Evolutionary conservation across 2,888 invertebrate genomes (phyloP).

Genomic region (Tetranychus piercei): DNA sequence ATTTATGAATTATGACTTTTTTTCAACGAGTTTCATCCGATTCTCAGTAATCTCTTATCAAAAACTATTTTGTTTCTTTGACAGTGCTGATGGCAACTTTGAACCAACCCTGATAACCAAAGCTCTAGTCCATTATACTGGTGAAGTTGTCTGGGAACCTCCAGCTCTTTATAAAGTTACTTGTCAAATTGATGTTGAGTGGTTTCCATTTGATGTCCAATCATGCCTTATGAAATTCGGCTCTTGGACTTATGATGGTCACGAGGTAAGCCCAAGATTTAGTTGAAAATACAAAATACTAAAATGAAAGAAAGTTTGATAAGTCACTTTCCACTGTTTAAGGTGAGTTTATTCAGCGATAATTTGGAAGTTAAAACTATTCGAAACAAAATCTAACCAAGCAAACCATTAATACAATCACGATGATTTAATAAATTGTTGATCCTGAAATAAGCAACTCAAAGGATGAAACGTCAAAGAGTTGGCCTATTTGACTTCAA

Average conservation of each 20-base stretch:
- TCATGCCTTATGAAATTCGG: slow-evolving; percentile 99
- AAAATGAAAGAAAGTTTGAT: background rate
- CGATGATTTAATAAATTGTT: too few relatives aligned
- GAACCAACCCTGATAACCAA: slow-evolving; percentile 87
- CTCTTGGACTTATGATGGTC: slow-evolving; percentile 93
- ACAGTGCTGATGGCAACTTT: slow-evolving; percentile 60
- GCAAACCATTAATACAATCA: too few relatives aligned
- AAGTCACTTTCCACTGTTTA: background rate
- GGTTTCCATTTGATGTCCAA: slow-evolving; percentile 98
- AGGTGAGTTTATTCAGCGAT: too few relatives aligned
- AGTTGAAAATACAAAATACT: background rate
- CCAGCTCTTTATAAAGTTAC: slow-evolving; percentile 98
- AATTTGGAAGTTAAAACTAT: too few relatives aligned
- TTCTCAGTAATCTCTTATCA: slow-evolving; percentile 36
- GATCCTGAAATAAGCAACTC: too few relatives aligned
- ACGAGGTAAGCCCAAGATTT: slow-evolving; percentile 47
- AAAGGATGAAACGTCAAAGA: too few relatives aligned
- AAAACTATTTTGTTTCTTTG: background rate
- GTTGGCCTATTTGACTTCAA: too few relatives aligned
- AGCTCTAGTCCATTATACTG: slow-evolving; percentile 59
- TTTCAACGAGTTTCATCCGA: too few relatives aligned
- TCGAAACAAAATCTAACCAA: too few relatives aligned
- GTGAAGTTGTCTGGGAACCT: slow-evolving; percentile 65
- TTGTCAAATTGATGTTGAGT: slow-evolving; percentile 96
- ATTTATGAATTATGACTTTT: slow-evolving; percentile 4